Evolutionary conservation across 2,113 vertebrate species (phyloP), one percentile per base, ranked within the genome.

Genomic region (Caracal caracal): DNA sequence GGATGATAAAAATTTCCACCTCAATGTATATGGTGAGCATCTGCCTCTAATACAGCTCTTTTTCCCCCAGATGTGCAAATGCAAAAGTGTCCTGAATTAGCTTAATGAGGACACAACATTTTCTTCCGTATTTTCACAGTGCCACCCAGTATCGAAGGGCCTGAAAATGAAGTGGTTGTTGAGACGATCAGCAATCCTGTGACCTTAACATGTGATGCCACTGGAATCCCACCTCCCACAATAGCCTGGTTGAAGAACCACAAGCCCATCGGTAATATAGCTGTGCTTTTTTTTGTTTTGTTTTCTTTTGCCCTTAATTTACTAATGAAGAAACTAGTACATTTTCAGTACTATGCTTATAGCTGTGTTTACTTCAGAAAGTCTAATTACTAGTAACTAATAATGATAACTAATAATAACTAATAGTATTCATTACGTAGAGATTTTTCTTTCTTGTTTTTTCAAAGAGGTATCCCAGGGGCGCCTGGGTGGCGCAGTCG

Each of bases 1-100:
- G 93, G 99, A 99, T 98, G 99, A 99, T 98, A 99, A 99, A 98
- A 99, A 99, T 98, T 99, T 99, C 98, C 99, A 99, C 98, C 98
- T 99, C 94, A 99, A 99, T 97, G 99, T 99, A 98, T 99, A 99
- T 97, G 99, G 99, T 99, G 98, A 98, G 97, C 93, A 93, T 97
- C 17, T 96, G 95, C 90, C 95, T 97, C 80, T 95, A 96, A 95
- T 97, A 97, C 79, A 95, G 96, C 95, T 94, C 63, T 95, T 95
- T 88, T 95, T 68, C 88, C 95, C 88, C 96, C 59, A 97, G 97
- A 98, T 90, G 94, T 96, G 71, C 93, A 97, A 96, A 97, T 96
- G 65, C 96, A 89, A 92, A 86, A 87, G 35, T 96, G 11, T 78
- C 65, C 49, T 82, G 47, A 71, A 63, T 85, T 73, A 28, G 53